Conservation (phyloP, 2,888 invertebrate genomes). For the Choristoneura rosaceana region DNA sequence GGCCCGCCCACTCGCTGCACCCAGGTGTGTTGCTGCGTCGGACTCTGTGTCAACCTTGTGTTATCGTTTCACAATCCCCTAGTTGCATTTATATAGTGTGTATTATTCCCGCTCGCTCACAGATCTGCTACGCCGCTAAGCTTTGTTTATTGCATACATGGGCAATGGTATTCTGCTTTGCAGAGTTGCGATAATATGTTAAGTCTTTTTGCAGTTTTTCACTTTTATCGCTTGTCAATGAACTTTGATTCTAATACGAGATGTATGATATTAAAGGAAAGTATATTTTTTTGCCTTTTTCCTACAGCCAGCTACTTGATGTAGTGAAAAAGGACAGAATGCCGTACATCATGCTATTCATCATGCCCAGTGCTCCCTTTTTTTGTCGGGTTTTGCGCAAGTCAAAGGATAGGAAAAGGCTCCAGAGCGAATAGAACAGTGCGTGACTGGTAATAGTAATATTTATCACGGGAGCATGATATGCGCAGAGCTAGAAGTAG, state of each 20-base stretch:
- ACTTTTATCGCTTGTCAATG: not conserved
- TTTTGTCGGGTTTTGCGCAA: too few species aligned
- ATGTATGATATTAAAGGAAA: too few species aligned
- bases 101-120: constrained; percentile 27
- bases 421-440: too few species aligned
- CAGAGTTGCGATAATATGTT: not conserved
- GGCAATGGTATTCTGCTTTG: not conserved
- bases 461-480: too few species aligned
- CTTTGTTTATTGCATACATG: constrained; percentile 8
- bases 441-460: too few species aligned
- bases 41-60: constrained; percentile 60
- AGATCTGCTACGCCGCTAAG: constrained; percentile 28
- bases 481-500: too few species aligned
- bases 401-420: too few species aligned
- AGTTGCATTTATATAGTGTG: constrained; percentile 52
- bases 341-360: too few species aligned
- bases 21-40: constrained; percentile 66
- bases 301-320: too few species aligned
- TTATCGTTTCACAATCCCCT: constrained; percentile 61
- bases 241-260: not conserved
- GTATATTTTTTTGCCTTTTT: too few species aligned
- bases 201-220: not conserved
- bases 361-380: too few species aligned
- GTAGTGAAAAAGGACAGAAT: too few species aligned
- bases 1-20: constrained; percentile 74